phyloP scores from a whole-genome alignment of 1,140 invertebrate genomes.

The Hylyphantes graminicola region DNA sequence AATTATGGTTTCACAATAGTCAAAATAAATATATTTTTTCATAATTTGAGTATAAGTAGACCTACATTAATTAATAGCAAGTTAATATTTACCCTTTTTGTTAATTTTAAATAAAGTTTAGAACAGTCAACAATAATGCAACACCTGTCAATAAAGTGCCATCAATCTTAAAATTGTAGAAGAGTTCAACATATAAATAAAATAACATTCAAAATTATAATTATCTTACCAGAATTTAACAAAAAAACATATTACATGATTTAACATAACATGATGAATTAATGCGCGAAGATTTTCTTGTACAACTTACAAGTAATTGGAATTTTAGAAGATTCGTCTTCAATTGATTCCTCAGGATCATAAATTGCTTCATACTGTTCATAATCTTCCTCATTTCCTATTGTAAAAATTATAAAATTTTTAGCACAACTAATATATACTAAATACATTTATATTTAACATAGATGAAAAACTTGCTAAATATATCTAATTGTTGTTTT shows the following conservation, averaged over 20 bases:
- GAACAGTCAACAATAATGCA: too few species aligned
- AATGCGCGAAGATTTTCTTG: background rate
- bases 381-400: conserved; percentile 53
- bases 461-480: background rate
- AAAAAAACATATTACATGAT: background rate
- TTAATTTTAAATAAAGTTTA: too few species aligned
- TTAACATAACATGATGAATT: background rate
- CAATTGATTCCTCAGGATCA: conserved; percentile 20
- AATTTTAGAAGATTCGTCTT: conserved; percentile 32
- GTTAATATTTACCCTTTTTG: too few species aligned
- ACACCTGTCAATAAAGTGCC: too few species aligned
- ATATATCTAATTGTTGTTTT: too few species aligned
- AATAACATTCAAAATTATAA: too few species aligned
- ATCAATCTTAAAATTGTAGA: too few species aligned
- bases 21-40: background rate
- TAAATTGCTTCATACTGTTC: conserved; percentile 25
- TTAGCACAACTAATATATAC: background rate
- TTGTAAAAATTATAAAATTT: background rate
- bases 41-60: background rate
- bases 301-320: background rate
- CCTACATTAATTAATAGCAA: background rate
- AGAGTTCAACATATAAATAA: too few species aligned
- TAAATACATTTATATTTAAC: background rate
- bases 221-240: background rate
- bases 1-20: background rate